These are phyloP conservation scores for Rhagophthalmus giganteus DNA, from an alignment of 2,888 invertebrate species.

Conservation along the genomic window DNA sequence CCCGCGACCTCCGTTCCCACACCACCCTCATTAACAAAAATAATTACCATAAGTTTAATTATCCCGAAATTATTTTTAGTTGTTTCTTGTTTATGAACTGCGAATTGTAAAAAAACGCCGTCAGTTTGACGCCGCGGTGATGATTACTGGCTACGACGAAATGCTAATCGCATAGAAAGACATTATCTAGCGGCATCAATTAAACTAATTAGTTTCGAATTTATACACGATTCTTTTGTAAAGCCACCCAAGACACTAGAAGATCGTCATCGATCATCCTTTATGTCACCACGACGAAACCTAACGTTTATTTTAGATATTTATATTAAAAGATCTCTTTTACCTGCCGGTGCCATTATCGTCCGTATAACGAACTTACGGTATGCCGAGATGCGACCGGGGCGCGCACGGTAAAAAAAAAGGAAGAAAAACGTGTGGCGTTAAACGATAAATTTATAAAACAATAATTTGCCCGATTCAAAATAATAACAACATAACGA, in stretches of 20 bases:
- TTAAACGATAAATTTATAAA: slow-evolving; percentile 54
- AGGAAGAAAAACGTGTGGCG: slow-evolving; percentile 38
- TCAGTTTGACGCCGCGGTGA: not conserved
- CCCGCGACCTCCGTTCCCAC: slow-evolving; percentile 50
- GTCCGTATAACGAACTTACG: slow-evolving; percentile 8
- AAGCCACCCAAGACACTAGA: slow-evolving; percentile 34
- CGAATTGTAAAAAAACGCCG: not conserved
- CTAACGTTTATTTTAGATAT: slow-evolving; percentile 25
- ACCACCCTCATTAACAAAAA: slow-evolving; percentile 54
- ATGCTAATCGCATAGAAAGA: not conserved
- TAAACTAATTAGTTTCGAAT: slow-evolving; percentile 29
- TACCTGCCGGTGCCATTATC: slow-evolving; percentile 20
- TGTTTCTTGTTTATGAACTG: slow-evolving; percentile 1
- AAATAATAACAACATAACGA: slow-evolving; percentile 54
- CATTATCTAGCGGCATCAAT: slow-evolving; percentile 25
- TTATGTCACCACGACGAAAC: slow-evolving; percentile 28
- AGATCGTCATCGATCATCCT: slow-evolving; percentile 34
- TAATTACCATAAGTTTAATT: slow-evolving; percentile 46
- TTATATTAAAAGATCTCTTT: slow-evolving; percentile 21
- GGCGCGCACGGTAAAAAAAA: slow-evolving; percentile 12
- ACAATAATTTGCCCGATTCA: slow-evolving; percentile 52
- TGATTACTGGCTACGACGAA: no score
- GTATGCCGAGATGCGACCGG: slow-evolving; percentile 5
- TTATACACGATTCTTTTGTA: slow-evolving; percentile 19
- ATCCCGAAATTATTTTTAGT: slow-evolving; percentile 21